Evolutionary conservation across 1,140 invertebrate genomes (phyloP).

Genomic region (Trissolcus basalis): DNA sequence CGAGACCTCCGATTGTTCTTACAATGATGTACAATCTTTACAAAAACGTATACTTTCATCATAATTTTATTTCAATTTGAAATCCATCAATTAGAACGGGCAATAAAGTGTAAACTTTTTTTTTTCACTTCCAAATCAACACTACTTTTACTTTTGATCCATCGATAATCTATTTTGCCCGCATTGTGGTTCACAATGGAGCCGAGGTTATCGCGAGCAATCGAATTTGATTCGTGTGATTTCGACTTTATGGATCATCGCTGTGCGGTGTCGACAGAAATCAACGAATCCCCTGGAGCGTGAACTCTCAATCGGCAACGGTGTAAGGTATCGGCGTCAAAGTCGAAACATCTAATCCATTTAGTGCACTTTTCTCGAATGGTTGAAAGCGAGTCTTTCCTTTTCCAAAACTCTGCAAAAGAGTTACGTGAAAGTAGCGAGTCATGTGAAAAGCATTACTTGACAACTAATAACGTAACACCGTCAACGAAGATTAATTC

Average conservation of each 20-base stretch:
- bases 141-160: not conserved
- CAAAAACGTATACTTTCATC: no score
- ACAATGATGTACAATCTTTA: constrained; percentile 7
- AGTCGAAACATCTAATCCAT: constrained; percentile 60
- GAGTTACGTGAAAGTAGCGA: constrained; percentile 53
- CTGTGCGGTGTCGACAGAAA: constrained; percentile 22
- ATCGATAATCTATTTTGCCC: no score
- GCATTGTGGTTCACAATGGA: no score
- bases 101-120: not conserved
- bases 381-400: constrained; percentile 61
- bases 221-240: constrained; percentile 30
- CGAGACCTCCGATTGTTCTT: constrained; percentile 27
- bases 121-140: not conserved
- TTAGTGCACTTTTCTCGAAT: constrained; percentile 61
- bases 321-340: constrained; percentile 52
- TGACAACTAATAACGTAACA: constrained; percentile 41
- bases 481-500: constrained; percentile 31
- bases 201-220: not conserved
- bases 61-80: no score
- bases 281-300: constrained; percentile 38
- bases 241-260: constrained; percentile 25
- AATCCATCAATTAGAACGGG: not conserved
- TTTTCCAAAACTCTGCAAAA: constrained; percentile 53
- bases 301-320: constrained; percentile 48
- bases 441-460: constrained; percentile 39